phyloP scores from a whole-genome alignment of 2,888 invertebrate species.

The Drepanosiphum platanoidis region DNA sequence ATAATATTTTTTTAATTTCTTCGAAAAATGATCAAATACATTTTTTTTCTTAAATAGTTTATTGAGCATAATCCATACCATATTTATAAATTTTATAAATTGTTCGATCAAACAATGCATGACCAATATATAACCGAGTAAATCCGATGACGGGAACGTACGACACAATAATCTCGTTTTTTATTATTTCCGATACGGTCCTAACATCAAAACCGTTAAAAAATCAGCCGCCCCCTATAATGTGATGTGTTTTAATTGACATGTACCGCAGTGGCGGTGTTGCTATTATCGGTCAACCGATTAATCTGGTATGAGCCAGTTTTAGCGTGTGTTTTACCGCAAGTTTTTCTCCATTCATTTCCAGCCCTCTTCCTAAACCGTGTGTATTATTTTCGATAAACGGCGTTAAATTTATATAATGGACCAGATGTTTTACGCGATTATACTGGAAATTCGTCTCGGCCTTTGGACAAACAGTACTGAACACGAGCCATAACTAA shows the following conservation, averaged over 20 bases:
- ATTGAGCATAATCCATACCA: not conserved
- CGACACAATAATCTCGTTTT: constrained; percentile 41
- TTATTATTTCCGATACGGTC: constrained; percentile 47
- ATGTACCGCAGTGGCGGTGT: not conserved
- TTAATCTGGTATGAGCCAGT: constrained; percentile 29
- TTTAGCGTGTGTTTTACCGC: constrained; percentile 56
- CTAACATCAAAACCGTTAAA: constrained; percentile 38
- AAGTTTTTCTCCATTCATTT: constrained; percentile 12
- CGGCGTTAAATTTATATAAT: constrained; percentile 40
- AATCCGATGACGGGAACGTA: constrained; percentile 48
- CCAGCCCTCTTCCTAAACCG: not conserved
- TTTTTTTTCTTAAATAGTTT: not conserved
- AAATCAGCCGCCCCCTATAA: not conserved
- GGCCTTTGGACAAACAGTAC: constrained; percentile 55
- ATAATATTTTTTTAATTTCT: too few relatives aligned
- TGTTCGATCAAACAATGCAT: not conserved
- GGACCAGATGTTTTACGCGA: constrained; percentile 59
- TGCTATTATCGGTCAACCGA: constrained; percentile 48
- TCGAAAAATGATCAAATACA: constrained; percentile 4
- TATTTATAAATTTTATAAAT: not conserved
- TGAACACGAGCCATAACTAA: constrained; percentile 61
- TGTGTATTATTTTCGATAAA: constrained; percentile 54
- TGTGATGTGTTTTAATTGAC: constrained; percentile 52
- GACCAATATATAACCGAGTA: constrained; percentile 18
- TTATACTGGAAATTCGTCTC: constrained; percentile 56